A percentile compares a stretch with the other conserved stretches of the same genome.
These are phyloP conservation scores for Perithous albicinctus DNA, from an alignment of 2,888 invertebrate genomes.

Conservation along the genomic window DNA sequence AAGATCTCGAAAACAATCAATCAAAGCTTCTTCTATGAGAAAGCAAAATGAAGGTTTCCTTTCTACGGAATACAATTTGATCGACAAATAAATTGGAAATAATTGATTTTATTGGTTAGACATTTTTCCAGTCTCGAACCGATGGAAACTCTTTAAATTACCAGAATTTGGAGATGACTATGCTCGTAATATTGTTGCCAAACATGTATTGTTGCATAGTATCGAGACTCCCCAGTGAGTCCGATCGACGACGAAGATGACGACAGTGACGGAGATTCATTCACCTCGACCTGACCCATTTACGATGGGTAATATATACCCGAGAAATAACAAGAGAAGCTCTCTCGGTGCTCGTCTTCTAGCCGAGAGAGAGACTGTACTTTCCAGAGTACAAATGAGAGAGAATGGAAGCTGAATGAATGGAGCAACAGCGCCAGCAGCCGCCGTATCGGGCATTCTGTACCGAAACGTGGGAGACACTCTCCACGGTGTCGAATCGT, in stretches of 20 bases:
- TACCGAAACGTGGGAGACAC: conserved; percentile 32
- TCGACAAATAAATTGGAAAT: no score
- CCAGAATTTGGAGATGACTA: not conserved
- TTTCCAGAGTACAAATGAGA: conserved; percentile 35
- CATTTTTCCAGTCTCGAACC: not conserved
- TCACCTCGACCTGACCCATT: conserved; percentile 61
- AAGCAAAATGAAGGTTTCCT: no score
- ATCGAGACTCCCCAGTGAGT: conserved; percentile 1
- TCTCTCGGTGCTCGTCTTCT: conserved; percentile 31
- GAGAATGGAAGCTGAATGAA: conserved; percentile 52
- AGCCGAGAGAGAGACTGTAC: conserved; percentile 6
- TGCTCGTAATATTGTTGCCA: not conserved
- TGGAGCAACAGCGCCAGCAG: conserved; percentile 30
- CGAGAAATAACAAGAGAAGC: conserved; percentile 52
- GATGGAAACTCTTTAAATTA: not conserved
- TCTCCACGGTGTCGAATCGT: conserved; percentile 10
- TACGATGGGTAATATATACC: conserved; percentile 49
- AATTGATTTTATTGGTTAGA: no score
- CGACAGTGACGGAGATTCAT: conserved; percentile 36
- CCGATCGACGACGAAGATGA: conserved; percentile 22
- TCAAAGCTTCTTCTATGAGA: no score
- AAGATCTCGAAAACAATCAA: no score
- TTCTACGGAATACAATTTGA: no score
- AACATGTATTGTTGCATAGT: conserved; percentile 4
- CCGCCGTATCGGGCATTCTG: conserved; percentile 22